Evolutionary conservation across 2,888 invertebrate genomes (phyloP), one percentile per base, ranked within the genome.

Genomic region (Melinaea marsaeus): DNA sequence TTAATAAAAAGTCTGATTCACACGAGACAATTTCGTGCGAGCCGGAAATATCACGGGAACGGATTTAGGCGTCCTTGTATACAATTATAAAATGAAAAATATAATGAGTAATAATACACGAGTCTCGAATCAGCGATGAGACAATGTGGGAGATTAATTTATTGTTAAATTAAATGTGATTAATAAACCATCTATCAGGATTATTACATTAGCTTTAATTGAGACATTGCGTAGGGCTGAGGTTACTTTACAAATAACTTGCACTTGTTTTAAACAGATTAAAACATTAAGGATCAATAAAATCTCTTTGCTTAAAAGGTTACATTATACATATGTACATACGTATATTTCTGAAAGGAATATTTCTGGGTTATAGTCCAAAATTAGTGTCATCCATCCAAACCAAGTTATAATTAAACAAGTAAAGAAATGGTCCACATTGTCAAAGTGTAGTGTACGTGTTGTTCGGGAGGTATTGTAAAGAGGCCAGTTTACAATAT

Each of bases 401-500:
- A 3, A 42, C 37, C 4, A 37, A 37, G 5, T 37, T 4, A 6
- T 7, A 37, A 4, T 48, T 6, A 48, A 51, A 32, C 51, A 32
- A 32, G 32, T 51, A 9, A 32, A 32, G 32, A 32, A 13, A 51
- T 51, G 32, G 48, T 63, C 63, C 51, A 32, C 42, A 60, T 13
- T 62, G 58, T 66, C 60, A 64, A 22, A 64, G 62, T 22, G 63
- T 67, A 67, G 62, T 59, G 59, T 59, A 61, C 57, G 61, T 59
- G 77, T 79, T 83, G 81, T 86, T 85, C 79, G 81, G 79, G 80
- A 76, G 74, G 77, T 79, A 80, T 83, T 79, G 84, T 84, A 90
- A 90, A 85, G 89, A 88, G 89, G 88, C 82, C 88, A 90, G 90
- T 90, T 90, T 90, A 90, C 87, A 87, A 82, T 87, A 84, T 79